Evolutionary conservation across 2,113 vertebrate genomes (phyloP).

Genomic region (Miniopterus natalensis): DNA sequence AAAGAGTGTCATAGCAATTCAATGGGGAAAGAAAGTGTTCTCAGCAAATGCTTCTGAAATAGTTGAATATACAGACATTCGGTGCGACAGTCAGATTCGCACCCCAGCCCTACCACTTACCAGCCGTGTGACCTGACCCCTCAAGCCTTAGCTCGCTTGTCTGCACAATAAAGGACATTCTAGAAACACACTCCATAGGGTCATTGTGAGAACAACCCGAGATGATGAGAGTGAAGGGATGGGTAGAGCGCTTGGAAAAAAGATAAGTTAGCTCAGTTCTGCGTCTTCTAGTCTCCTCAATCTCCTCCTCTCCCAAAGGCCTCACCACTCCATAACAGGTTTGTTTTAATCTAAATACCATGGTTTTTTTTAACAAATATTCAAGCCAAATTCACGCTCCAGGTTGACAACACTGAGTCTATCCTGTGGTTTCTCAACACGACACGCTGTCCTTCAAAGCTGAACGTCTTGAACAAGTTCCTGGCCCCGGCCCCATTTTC

Average conservation of each 20-base stretch:
- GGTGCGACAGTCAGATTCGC: neutral
- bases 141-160: neutral
- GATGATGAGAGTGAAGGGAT: neutral
- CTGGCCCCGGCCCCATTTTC: neutral
- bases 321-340: neutral
- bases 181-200: neutral
- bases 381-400: neutral
- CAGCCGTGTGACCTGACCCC: neutral
- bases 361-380: slow-evolving; percentile 17
- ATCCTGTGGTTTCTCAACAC: slow-evolving; percentile 2
- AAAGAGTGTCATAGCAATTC: neutral
- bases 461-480: neutral
- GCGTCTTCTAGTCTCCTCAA: neutral
- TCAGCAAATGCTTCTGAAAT: neutral
- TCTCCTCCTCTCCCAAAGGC: neutral
- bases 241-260: neutral
- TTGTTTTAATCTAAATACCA: slow-evolving; percentile 37
- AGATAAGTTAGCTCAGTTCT: neutral
- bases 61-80: neutral
- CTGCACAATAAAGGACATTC: neutral
- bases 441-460: neutral
- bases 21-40: neutral
- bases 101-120: neutral
- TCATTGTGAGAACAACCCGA: neutral
- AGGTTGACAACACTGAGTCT: neutral